A percentile compares a stretch with the other conserved stretches of the same genome.
Conservation (phyloP, 1,140 invertebrate species). For the Pentalonia nigronervosa region DNA sequence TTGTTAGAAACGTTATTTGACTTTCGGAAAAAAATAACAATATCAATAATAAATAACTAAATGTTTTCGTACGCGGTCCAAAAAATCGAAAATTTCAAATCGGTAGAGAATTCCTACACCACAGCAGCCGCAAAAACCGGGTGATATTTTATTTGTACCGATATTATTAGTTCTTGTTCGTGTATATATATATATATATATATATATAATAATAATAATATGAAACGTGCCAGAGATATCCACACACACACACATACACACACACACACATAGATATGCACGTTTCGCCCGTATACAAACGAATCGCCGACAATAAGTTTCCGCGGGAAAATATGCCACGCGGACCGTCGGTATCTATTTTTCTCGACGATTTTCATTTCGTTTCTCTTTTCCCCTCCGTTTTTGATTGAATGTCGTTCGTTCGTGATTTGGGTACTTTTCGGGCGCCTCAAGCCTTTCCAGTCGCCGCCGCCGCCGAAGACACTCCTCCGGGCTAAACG, state of each 20-base stretch:
- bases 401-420: conserved; percentile 43
- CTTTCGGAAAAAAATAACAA: background rate
- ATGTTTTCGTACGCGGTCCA: background rate
- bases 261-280: background rate
- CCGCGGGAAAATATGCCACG: conserved; percentile 15
- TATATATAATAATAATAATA: background rate
- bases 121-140: background rate
- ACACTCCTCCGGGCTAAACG: background rate
- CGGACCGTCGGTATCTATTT: conserved; percentile 1
- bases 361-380: background rate
- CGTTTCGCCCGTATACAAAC: background rate
- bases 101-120: background rate
- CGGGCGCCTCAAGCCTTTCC: background rate
- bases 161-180: conserved; percentile 47
- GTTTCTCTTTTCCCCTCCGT: background rate
- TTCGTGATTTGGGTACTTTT: conserved; percentile 24
- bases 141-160: conserved; percentile 8
- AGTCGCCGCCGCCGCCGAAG: background rate
- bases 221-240: background rate
- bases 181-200: background rate
- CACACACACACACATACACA: background rate
- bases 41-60: background rate
- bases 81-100: background rate
- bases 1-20: background rate
- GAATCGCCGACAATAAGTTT: conserved; percentile 47